Evolutionary conservation across 1,140 invertebrate genomes (phyloP), one percentile per base, ranked within the genome.

Genomic region (Drosophila arizonae): DNA sequence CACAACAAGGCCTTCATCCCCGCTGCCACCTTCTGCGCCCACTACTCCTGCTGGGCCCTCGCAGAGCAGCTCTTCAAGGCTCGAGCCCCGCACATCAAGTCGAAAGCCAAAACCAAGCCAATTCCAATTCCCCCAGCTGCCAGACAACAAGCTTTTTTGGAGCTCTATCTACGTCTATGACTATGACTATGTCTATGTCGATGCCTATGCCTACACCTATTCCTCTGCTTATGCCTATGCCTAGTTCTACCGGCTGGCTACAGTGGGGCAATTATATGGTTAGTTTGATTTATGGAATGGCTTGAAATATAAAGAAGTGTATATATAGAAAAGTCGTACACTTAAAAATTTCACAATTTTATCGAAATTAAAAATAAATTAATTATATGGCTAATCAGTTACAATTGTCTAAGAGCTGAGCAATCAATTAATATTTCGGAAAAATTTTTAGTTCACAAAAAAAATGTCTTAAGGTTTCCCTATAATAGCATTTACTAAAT

Each of bases 61-160:
- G 28, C 52, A 26, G 26, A 9, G 56, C 51, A 58, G 36, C 48
- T 41, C 70, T 46, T 33, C 13, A 39, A 54, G 65, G 46, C 21
- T 39, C 10, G 21, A 43, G 30, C 52, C 17, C 33, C 52, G 9
- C 11, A 4, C 10, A 5, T 17, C 50, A n/a, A 41, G 26, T 33
- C 63, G 28, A 10, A 33, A 33, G 65, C 50, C 64, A 80, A 74
- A 67, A 61, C 75, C 65, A 48, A 71, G 82, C 82, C 82, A 87
- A 86, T 87, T 88, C 68, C 82, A 86, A 86, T 87, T 87, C 76
- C 82, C 82, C 79, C 79, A 58, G 52, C 76, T 72, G 73, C 76
- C 72, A 68, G 43, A 67, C 64, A 77, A 69, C 54, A 48, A 80
- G 82, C 62, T 67, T 79, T 72, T 79, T 72, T 60, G 64, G 48